Conservation (phyloP, 64 coral and sea anemone species). For the Montipora efflorescens region DNA sequence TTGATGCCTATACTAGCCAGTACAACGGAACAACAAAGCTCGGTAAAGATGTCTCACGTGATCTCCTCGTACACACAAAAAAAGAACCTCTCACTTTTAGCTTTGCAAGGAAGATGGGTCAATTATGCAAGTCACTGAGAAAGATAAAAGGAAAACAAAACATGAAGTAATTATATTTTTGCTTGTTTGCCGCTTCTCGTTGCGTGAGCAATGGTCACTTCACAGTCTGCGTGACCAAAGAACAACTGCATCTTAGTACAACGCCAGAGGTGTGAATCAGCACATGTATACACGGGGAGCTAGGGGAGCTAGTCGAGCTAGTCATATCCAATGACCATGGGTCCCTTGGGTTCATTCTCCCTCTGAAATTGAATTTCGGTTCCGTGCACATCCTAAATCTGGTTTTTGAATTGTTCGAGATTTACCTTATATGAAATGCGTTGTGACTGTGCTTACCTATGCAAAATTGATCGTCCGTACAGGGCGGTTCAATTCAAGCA, state of each 20-base stretch:
- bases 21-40: background rate
- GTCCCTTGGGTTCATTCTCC: too few relatives aligned
- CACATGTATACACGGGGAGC: too few relatives aligned
- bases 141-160: background rate
- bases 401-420: too few relatives aligned
- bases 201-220: conserved; percentile 67
- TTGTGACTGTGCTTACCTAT: too few relatives aligned
- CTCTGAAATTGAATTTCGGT: too few relatives aligned
- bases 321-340: too few relatives aligned
- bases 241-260: conserved; percentile 66
- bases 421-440: too few relatives aligned
- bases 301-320: too few relatives aligned
- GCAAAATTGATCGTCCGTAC: too few relatives aligned
- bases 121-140: background rate
- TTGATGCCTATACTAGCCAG: background rate
- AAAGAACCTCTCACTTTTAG: background rate
- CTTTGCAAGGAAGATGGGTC: background rate
- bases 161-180: conserved; percentile 32
- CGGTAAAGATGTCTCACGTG: background rate
- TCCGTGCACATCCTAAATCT: too few relatives aligned
- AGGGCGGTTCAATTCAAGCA: too few relatives aligned
- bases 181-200: conserved; percentile 4
- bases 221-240: conserved; percentile 74
- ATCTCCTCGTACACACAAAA: conserved; percentile 11
- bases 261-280: conserved; percentile 81